Base-by-base conservation (phyloP, 2,888 invertebrate genomes). In the Meloe dianella region DNA sequence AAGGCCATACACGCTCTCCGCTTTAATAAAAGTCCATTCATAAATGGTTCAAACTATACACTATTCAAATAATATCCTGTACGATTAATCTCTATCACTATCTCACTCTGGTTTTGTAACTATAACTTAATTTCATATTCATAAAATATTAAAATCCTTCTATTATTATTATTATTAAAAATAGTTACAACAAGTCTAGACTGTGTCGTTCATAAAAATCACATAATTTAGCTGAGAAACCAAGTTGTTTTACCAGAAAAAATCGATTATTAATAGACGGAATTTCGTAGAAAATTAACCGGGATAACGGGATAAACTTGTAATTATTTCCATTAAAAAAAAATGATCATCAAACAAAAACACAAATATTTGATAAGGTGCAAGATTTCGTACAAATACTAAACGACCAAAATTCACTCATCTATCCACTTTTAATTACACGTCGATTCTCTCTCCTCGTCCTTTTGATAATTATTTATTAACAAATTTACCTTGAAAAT, bases 401-500 rank as follows among this genome's bases (percentile, higher is more conserved):
- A 17, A 41, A 5, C 41, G 41, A 4, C 5, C 41, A 64, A 67
- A 68, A 65, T 63, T 29, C 63, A n/a, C n/a, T n/a, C n/a, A n/a
- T n/a, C n/a, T n/a, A n/a, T n/a, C n/a, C n/a, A n/a, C n/a, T n/a
- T n/a, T 68, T 68, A 68, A 68, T 68, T 65, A 68, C 67, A 57
- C n/a, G n/a, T n/a, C n/a, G n/a, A n/a, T n/a, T n/a, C n/a, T 54
- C 61, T 63, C n/a, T 41, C 1, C 67, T 60, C 38, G 54, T 59
- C 59, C 29, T 60, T 60, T n/a, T 57, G 1, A 6, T 41, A 1
- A 35, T 63, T 65, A 68, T 65, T 68, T 68, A 68, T 68, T 65
- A 63, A 68, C 65, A 57, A 65, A 68, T 68, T 65, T 65, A 68
- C 68, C 68, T 68, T 68, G 68, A 68, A 65, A 68, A 68, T 65